These are phyloP conservation scores for Euclidia mi DNA, from an alignment of 2,888 invertebrate genomes.

Conservation along the genomic window DNA sequence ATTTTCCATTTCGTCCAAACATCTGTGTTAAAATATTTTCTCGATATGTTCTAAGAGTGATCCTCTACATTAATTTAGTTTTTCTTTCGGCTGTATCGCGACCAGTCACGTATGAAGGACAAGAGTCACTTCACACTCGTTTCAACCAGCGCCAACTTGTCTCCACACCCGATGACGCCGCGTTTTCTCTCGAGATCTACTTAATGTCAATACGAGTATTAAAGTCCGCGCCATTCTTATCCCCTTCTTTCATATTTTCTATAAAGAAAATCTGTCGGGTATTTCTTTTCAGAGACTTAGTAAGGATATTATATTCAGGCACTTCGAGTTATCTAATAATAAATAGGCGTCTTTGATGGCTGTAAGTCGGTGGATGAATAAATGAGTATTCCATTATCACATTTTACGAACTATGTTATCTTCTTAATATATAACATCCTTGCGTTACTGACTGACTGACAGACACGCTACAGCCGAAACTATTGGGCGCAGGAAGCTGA, in stretches of 20 bases:
- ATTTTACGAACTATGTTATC: no score
- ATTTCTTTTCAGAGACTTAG: constrained; percentile 21
- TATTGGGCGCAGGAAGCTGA: no score
- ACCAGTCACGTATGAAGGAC: constrained; percentile 10
- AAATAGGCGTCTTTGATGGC: no score
- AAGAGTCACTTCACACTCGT: constrained; percentile 14
- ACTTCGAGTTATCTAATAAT: no score
- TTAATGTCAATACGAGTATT: constrained; percentile 32
- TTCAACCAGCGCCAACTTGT: constrained; percentile 23
- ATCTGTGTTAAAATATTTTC: no score
- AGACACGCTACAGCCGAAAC: no score
- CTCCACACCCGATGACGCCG: constrained; percentile 30
- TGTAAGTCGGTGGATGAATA: no score
- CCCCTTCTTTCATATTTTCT: constrained; percentile 6
- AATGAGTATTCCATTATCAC: no score
- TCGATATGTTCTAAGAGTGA: not conserved
- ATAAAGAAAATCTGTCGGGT: constrained; percentile 5
- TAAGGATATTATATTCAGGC: no score
- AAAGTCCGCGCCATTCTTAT: constrained; percentile 5
- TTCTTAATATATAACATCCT: no score
- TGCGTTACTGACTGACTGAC: no score
- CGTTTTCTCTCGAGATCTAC: constrained; percentile 27
- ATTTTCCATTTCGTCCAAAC: no score
- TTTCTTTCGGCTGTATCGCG: constrained; percentile 3
- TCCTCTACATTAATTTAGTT: constrained; percentile 1